Percentiles rank a stretch among this genome's conserved stretches.
Conservation (phyloP, 92 coral and sea anemone genomes). For the Pocillopora grandis region DNA sequence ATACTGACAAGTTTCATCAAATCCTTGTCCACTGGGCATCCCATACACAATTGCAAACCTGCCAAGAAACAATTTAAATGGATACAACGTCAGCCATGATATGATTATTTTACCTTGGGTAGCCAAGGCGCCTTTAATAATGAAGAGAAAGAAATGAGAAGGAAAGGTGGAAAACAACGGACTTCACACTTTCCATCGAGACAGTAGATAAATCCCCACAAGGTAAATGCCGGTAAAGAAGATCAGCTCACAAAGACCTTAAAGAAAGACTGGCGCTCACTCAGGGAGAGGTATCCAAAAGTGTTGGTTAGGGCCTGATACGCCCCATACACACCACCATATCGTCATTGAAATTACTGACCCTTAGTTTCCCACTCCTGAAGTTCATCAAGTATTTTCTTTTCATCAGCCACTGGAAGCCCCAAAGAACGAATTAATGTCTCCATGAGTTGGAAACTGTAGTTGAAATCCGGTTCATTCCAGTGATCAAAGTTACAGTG, state of each 20-base stretch:
- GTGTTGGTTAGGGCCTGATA: too few relatives aligned
- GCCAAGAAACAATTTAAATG: slow-evolving; percentile 6
- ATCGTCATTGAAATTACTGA: slow-evolving; percentile 4
- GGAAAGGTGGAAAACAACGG: too few relatives aligned
- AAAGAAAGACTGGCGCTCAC: too few relatives aligned
- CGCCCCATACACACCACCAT: too few relatives aligned
- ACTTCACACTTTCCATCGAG: too few relatives aligned
- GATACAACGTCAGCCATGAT: neutral
- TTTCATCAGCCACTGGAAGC: slow-evolving; percentile 57
- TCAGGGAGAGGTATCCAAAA: too few relatives aligned
- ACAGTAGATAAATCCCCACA: too few relatives aligned
- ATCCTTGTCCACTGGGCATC: slow-evolving; percentile 79
- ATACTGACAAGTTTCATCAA: slow-evolving; percentile 58
- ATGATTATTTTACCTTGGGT: too few relatives aligned
- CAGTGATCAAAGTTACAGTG: slow-evolving; percentile 83
- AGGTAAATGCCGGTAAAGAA: too few relatives aligned
- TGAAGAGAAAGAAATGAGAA: too few relatives aligned
- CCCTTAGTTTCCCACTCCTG: slow-evolving; percentile 80
- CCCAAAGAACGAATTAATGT: slow-evolving; percentile 56
- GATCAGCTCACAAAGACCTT: too few relatives aligned
- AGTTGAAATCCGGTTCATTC: slow-evolving; percentile 47
- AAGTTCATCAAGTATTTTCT: slow-evolving; percentile 47
- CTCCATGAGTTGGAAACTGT: slow-evolving; percentile 76
- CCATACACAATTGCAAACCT: slow-evolving; percentile 83
- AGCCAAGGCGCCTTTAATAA: too few relatives aligned